phyloP scores from a whole-genome alignment of 1,140 invertebrate species.

The Colletes gigas region DNA sequence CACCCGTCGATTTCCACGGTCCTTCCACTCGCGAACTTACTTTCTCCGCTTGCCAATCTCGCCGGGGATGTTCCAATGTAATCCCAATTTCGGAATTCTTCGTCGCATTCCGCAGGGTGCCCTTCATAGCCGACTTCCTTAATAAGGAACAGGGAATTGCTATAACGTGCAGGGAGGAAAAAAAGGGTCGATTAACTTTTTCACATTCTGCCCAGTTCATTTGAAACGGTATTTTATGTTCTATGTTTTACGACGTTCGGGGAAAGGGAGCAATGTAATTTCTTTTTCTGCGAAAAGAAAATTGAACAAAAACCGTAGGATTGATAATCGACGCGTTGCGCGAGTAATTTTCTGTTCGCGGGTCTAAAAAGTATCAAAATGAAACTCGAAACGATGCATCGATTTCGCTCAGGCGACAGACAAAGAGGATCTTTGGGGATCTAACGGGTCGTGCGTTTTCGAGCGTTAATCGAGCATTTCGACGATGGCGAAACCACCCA shows the following conservation, averaged over 20 bases:
- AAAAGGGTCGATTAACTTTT: slow-evolving; percentile 29
- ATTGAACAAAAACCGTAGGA: neutral
- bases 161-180: neutral
- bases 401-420: neutral
- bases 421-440: neutral
- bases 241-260: neutral
- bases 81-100: slow-evolving; percentile 58
- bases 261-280: neutral
- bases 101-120: slow-evolving; percentile 35
- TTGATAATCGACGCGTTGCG: neutral
- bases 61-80: slow-evolving; percentile 36
- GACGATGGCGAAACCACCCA: slow-evolving; percentile 45
- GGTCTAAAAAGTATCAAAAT: no score
- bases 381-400: no score
- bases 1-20: slow-evolving; percentile 55
- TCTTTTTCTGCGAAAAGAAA: neutral
- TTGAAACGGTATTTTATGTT: slow-evolving; percentile 1
- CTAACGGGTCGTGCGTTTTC: slow-evolving; percentile 1
- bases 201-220: neutral
- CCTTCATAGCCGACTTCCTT: slow-evolving; percentile 28
- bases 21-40: slow-evolving; percentile 54
- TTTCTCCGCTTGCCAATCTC: slow-evolving; percentile 48
- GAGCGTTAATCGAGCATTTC: slow-evolving; percentile 50
- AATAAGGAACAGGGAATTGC: neutral
- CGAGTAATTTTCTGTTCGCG: no score